A percentile compares a stretch with the other conserved stretches of the same genome.
Evolutionary conservation across 2,113 vertebrate species (phyloP).

Genomic region (Saccopteryx leptura): DNA sequence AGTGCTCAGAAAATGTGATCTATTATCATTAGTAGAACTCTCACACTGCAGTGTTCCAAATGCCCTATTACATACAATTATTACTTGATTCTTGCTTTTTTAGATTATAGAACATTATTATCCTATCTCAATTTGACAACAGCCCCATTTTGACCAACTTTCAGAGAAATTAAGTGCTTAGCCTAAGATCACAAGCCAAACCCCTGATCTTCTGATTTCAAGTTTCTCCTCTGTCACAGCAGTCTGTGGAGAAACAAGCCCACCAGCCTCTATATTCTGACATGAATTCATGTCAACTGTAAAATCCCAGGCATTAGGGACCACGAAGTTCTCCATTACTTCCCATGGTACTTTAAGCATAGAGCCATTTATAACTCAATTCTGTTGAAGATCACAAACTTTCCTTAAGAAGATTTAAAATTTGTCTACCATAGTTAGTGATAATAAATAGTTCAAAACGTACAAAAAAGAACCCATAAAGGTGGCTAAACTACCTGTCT

Average conservation of each 20-base stretch:
- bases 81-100: neutral
- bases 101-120: neutral
- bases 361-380: neutral
- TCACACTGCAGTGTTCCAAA: neutral
- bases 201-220: neutral
- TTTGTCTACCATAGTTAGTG: neutral
- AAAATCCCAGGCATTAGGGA: neutral
- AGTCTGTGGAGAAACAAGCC: neutral
- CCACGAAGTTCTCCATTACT: neutral
- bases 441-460: neutral
- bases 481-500: neutral
- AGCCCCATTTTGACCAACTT: neutral
- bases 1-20: neutral
- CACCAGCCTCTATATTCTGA: neutral
- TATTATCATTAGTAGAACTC: neutral
- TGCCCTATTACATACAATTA: neutral
- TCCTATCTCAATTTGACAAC: neutral
- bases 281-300: neutral
- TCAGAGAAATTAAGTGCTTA: neutral
- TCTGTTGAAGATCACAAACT: neutral
- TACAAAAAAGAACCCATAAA: neutral
- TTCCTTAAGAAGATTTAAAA: constrained; percentile 6
- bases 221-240: neutral
- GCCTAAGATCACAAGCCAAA: neutral
- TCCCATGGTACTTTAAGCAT: neutral